Evolutionary conservation across 2,797 vertebrate genomes (phyloP), one percentile per base, ranked within the genome.

Genomic region (Pseudocheirus occidentalis): DNA sequence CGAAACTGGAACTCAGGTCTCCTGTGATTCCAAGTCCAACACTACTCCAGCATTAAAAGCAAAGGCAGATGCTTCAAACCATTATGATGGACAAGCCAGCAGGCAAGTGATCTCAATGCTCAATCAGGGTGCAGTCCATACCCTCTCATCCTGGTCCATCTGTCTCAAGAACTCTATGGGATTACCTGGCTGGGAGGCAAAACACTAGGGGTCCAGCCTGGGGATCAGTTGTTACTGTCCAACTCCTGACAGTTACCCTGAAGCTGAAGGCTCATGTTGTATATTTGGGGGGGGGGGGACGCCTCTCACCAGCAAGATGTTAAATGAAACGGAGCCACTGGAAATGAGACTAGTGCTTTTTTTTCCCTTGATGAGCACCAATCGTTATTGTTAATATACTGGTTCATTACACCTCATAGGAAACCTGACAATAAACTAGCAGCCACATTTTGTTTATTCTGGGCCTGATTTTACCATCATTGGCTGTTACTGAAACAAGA

Each of bases 291-390:
- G 12, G 66, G 66, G n/a, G 55, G 4, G 54, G 54, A 9, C 11
- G 66, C 52, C 90, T 90, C 52, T 55, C 73, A 87, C 89, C 55
- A 55, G 62, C 90, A 92, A n/a, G 57, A 58, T 0, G 10, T 90
- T 94, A 90, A 95, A 62, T 31, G 40, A 95, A 94, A 81, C 0
- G 0, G 54, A 93, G 52, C 92, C 56, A 66, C n/a, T 59, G 52
- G 66, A 94, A 96, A 89, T 29, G 11, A 96, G 57, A 6, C 95
- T 90, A 10, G 13, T 3, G 5, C 57, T 94, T 94, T 89, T 94
- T 94, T 94, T 95, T 7, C n/a, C 96, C 46, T 73, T 95, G 91
- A 96, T 95, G 96, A 94, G 90, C 58, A 93, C 14, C n/a, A 28
- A 90, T 55, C 93, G 93, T 93, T 97, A 90, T 94, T 96, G 95